Evolutionary conservation across 2,113 vertebrate species (phyloP).

Genomic region (Amphiprion ocellaris): DNA sequence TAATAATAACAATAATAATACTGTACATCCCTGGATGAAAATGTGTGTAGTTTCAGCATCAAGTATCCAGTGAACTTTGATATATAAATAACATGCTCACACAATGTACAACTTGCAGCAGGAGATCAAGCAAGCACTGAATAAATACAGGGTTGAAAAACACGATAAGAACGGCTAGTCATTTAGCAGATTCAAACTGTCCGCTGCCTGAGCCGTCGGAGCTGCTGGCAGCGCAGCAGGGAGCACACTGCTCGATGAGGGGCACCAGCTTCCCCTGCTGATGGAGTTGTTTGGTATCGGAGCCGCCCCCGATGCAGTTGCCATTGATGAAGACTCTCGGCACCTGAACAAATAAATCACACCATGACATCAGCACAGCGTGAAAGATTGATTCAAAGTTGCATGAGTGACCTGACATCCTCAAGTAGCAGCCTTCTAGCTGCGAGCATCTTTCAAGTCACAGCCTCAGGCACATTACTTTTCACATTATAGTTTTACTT

Average conservation of each 20-base stretch:
- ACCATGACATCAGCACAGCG: neutral
- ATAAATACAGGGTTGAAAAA: slow-evolving; percentile 57
- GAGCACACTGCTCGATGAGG: slow-evolving; percentile 88
- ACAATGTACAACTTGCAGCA: slow-evolving; percentile 23
- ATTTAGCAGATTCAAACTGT: slow-evolving; percentile 66
- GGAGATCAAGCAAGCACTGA: slow-evolving; percentile 24
- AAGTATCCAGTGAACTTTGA: slow-evolving; percentile 31
- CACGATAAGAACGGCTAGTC: slow-evolving; percentile 71
- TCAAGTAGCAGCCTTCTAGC: too few species aligned
- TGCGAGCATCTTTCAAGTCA: too few species aligned
- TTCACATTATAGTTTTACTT: too few species aligned
- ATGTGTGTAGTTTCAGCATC: neutral
- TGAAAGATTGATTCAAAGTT: neutral
- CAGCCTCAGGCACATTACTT: too few species aligned
- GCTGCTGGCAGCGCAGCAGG: slow-evolving; percentile 73
- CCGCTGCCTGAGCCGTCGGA: slow-evolving; percentile 77
- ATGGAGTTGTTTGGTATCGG: slow-evolving; percentile 91
- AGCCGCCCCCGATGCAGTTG: slow-evolving; percentile 92
- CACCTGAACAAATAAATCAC: slow-evolving; percentile 82
- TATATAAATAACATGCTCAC: slow-evolving; percentile 42
- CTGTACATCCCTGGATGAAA: slow-evolving; percentile 45
- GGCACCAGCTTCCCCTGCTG: slow-evolving; percentile 91
- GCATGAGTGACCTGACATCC: neutral
- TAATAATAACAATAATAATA: slow-evolving; percentile 23
- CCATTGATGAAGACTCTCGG: slow-evolving; percentile 97